phyloP scores from a whole-genome alignment of 2,888 invertebrate genomes.

The Mayetiola destructor region DNA sequence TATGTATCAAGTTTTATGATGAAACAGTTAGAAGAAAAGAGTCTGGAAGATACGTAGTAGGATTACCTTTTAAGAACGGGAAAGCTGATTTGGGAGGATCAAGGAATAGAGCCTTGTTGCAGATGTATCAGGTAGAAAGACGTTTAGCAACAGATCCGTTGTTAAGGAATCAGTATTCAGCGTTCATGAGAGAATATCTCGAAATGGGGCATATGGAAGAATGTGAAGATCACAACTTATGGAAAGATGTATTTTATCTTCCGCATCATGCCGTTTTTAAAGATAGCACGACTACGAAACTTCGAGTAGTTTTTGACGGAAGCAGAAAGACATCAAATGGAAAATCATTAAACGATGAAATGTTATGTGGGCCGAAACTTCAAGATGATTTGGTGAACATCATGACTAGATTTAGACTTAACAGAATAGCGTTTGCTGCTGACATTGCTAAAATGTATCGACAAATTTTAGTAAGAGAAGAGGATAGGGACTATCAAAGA shows the following conservation, averaged over 20 bases:
- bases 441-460: slow-evolving; percentile 26
- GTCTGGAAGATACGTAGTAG: neutral
- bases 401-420: slow-evolving; percentile 17
- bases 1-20: neutral
- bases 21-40: neutral
- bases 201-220: neutral
- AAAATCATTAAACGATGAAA: slow-evolving; percentile 21
- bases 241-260: neutral
- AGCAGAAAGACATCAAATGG: slow-evolving; percentile 19
- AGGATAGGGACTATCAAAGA: slow-evolving; percentile 20
- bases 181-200: neutral
- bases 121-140: neutral
- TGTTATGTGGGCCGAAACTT: slow-evolving; percentile 22
- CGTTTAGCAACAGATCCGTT: neutral
- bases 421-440: slow-evolving; percentile 20
- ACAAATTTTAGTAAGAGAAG: slow-evolving; percentile 21
- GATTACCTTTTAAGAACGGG: neutral
- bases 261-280: slow-evolving; percentile 14
- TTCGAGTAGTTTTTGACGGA: slow-evolving; percentile 17
- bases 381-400: slow-evolving; percentile 21
- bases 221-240: neutral
- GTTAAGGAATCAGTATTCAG: neutral
- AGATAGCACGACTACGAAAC: slow-evolving; percentile 16
- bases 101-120: neutral
- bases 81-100: neutral